Conservation (phyloP, 2,888 invertebrate species). For the Dynastes tityus region DNA sequence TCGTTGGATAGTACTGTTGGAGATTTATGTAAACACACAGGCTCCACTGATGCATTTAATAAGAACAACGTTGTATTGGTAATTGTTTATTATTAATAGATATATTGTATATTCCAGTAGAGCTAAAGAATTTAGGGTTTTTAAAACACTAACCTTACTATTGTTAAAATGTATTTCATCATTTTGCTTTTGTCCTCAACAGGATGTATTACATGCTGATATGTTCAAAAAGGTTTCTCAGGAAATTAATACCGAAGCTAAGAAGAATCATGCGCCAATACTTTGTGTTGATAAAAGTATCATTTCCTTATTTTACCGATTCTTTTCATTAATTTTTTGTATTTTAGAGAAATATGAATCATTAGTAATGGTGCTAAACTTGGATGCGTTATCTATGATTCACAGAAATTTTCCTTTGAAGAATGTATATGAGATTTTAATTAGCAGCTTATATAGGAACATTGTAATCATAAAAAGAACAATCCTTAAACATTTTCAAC, state of each 20-base stretch:
- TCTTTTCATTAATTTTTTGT: slow-evolving; percentile 47
- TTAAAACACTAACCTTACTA: background rate
- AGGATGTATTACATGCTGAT: slow-evolving; percentile 77
- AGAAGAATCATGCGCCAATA: slow-evolving; percentile 71
- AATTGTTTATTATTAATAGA: background rate
- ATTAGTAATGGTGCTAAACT: slow-evolving; percentile 76
- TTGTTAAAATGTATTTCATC: background rate
- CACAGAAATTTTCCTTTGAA: slow-evolving; percentile 77
- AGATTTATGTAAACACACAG: slow-evolving; percentile 67
- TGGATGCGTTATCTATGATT: slow-evolving; percentile 83
- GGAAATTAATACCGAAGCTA: slow-evolving; percentile 72
- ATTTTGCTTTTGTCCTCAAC: slow-evolving; percentile 54
- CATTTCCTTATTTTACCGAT: background rate
- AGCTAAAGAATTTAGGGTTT: slow-evolving; percentile 20
- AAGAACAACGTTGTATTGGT: slow-evolving; percentile 20
- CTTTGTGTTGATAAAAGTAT: slow-evolving; percentile 80
- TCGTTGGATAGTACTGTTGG: slow-evolving; percentile 73
- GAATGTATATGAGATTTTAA: slow-evolving; percentile 81
- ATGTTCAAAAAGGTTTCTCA: slow-evolving; percentile 78
- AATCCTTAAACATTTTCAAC: slow-evolving; percentile 74
- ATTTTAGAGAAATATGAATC: slow-evolving; percentile 67
- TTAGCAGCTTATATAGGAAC: slow-evolving; percentile 83
- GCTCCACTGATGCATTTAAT: slow-evolving; percentile 26
- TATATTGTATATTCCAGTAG: background rate
- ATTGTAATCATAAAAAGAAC: slow-evolving; percentile 78